Evolutionary conservation across 2,888 invertebrate genomes (phyloP), one percentile per base, ranked within the genome.

Genomic region (Pyrrhia umbra): DNA sequence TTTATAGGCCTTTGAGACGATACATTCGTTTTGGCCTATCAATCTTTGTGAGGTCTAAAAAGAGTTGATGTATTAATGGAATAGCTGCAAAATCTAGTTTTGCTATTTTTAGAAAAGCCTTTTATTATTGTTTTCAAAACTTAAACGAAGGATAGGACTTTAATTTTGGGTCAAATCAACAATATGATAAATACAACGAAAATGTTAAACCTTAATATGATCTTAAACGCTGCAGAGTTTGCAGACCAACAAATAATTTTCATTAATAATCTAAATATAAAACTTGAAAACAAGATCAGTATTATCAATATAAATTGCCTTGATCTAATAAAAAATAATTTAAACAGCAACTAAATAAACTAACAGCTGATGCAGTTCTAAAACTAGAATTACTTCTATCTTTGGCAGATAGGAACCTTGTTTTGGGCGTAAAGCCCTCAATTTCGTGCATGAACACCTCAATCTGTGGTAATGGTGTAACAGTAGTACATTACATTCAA

Each of bases 401-500:
- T 13, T 2, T 13, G 13, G 3, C 30, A 30, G 5, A 34, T 15
- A 6, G 3, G 15, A 46, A 6, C 20, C 15, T 20, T 6, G 18
- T 25, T 70, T 16, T 20, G 46, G 6, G 20, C 25, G 5, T 40
- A 37, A 52, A 43, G 21, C 6, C 6, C 20, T 42, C 62, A 69
- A 70, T 63, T 70, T 55, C 40, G 69, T 18, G 50, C 55, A 34
- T 66, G 45, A 73, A 73, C 73, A 66, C 77, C 60, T 77, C 55
- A 61, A 72, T 47, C 21, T 68, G 77, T 39, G 68, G 73, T 72
- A 46, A 56, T 55, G 30, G 52, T 75, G 75, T 79, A 71, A 77
- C 74, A 75, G 80, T 79, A 75, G 80, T 73, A 75, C 23, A 42
- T 61, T 43, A 68, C 64, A 68, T 57, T 56, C 54, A 50, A 56